These are phyloP conservation scores for Electrophaes corylata DNA, from an alignment of 2,888 invertebrate species.

Conservation along the genomic window DNA sequence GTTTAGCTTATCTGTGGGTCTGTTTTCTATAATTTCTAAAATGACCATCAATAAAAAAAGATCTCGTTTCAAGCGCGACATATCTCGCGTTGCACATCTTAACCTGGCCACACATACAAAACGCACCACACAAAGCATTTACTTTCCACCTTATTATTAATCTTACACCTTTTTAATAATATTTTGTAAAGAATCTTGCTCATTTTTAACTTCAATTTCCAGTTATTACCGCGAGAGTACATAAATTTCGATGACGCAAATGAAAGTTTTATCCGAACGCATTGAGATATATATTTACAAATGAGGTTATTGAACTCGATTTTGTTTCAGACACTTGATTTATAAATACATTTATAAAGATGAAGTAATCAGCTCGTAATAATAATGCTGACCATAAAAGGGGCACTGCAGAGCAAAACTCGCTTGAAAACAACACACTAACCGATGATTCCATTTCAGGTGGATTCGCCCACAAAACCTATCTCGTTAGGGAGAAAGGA, in stretches of 20 bases:
- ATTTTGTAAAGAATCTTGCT: neutral
- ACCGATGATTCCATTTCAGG: no score
- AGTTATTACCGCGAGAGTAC: constrained; percentile 9
- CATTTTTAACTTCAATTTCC: constrained; percentile 4
- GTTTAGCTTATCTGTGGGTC: no score
- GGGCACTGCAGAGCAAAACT: no score
- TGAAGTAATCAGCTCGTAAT: constrained; percentile 23
- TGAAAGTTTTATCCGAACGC: constrained; percentile 10
- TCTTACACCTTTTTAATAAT: neutral
- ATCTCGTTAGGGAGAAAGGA: no score
- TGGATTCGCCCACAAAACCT: no score
- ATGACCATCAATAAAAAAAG: no score
- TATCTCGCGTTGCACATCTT: no score
- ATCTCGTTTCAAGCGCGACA: no score
- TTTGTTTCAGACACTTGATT: constrained; percentile 16
- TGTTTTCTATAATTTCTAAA: no score
- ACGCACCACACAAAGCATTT: neutral
- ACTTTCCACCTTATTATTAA: no score
- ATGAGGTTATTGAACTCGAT: constrained; percentile 49
- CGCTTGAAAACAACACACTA: no score
- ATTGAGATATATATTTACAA: constrained; percentile 30
- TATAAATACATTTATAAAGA: constrained; percentile 26
- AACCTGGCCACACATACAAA: neutral
- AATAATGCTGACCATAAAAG: no score
- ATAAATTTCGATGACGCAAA: constrained; percentile 26